Evolutionary conservation across 2,113 vertebrate species (phyloP).

Genomic region (Strix uralensis): DNA sequence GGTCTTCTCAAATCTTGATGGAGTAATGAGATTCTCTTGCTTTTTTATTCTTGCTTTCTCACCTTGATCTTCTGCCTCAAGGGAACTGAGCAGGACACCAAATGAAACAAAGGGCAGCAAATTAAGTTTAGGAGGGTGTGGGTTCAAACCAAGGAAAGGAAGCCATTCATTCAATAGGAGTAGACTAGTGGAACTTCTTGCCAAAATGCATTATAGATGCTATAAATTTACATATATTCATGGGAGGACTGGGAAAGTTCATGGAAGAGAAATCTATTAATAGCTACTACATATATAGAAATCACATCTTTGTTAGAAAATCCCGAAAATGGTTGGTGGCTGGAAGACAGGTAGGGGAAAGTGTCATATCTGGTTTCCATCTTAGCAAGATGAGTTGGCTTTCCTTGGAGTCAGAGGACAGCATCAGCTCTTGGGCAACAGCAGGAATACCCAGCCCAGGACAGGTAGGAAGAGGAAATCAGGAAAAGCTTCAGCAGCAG

Average conservation of each 20-base stretch:
- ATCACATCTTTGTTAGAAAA: background rate
- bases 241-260: background rate
- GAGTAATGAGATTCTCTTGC: background rate
- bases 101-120: background rate
- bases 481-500: background rate
- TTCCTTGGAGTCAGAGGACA: background rate
- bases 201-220: background rate
- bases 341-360: background rate
- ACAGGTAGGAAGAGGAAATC: background rate
- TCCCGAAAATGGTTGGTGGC: background rate
- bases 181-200: background rate
- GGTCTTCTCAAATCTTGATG: background rate
- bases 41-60: background rate
- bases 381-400: background rate
- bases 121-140: rapidly evolving
- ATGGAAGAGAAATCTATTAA: background rate
- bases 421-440: background rate
- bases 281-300: background rate
- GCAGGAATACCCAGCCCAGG: background rate
- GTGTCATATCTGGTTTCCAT: background rate
- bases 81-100: background rate
- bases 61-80: background rate
- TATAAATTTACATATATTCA: background rate
- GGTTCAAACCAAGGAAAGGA: background rate
- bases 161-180: background rate